Evolutionary conservation across 1,140 invertebrate genomes (phyloP).

Genomic region (Drosophila ambigua): DNA sequence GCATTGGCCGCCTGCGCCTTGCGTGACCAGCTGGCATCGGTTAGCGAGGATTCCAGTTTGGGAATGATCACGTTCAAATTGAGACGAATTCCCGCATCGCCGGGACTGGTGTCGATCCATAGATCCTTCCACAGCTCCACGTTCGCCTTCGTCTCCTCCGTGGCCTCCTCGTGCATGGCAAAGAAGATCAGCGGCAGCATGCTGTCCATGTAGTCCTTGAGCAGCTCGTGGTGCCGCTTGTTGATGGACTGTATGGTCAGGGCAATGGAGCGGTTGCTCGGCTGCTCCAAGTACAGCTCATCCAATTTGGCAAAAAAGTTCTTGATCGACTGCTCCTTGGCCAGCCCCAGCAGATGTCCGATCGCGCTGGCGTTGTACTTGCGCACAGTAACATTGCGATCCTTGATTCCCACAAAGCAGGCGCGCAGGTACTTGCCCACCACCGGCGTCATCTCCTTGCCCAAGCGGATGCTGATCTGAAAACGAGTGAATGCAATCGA

Average conservation of each 20-base stretch:
- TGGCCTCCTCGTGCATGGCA: slow-evolving; percentile 93
- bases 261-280: slow-evolving; percentile 89
- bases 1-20: slow-evolving; percentile 94
- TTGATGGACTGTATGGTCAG: slow-evolving; percentile 92
- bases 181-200: slow-evolving; percentile 93
- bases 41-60: slow-evolving; percentile 88
- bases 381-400: slow-evolving; percentile 92
- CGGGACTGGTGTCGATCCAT: slow-evolving; percentile 94
- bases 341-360: slow-evolving; percentile 92
- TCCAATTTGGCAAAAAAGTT: slow-evolving; percentile 93
- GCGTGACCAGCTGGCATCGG: slow-evolving; percentile 93
- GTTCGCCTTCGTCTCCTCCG: slow-evolving; percentile 86
- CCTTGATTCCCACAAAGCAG: slow-evolving; percentile 91
- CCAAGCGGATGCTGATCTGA: slow-evolving; percentile 84
- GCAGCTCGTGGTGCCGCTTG: slow-evolving; percentile 91
- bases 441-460: slow-evolving; percentile 85
- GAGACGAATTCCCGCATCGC: slow-evolving; percentile 91
- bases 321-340: slow-evolving; percentile 94
- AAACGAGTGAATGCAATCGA: neutral
- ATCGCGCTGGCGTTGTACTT: slow-evolving; percentile 93
- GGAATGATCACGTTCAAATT: slow-evolving; percentile 90
- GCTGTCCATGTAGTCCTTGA: slow-evolving; percentile 91
- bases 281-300: slow-evolving; percentile 91
- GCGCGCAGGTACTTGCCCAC: slow-evolving; percentile 91
- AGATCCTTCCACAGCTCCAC: slow-evolving; percentile 93